A percentile compares a stretch with the other conserved stretches of the same genome.
Evolutionary conservation across 53 echinoderm and acorn worm species (phyloP).

Genomic region (Luidia sarsii): DNA sequence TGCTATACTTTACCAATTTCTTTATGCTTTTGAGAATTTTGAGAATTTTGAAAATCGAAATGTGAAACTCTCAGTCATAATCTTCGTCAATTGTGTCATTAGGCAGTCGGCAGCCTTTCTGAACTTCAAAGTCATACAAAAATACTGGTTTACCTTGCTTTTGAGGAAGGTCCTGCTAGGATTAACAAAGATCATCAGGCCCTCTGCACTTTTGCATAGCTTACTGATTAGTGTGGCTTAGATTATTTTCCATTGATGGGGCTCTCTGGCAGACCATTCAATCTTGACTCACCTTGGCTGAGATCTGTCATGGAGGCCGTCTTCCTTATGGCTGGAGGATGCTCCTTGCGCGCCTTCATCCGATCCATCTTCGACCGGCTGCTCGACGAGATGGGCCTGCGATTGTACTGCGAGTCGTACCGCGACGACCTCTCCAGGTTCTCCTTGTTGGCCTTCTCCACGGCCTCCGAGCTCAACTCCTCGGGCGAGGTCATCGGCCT

Average conservation of each 20-base stretch:
- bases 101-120: too few species aligned
- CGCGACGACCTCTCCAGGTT: slow-evolving; percentile 44
- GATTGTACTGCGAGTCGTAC: slow-evolving; percentile 6
- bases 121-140: too few species aligned
- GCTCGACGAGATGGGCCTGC: slow-evolving; percentile 26
- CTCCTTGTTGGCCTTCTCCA: slow-evolving; percentile 63
- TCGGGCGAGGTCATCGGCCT: slow-evolving; percentile 20
- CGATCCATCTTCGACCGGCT: slow-evolving; percentile 68
- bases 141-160: too few species aligned
- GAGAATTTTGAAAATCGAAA: too few species aligned
- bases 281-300: slow-evolving; percentile 35
- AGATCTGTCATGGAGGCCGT: slow-evolving; percentile 57
- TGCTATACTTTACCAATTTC: too few species aligned
- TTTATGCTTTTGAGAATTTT: too few species aligned
- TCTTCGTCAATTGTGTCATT: too few species aligned
- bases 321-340: slow-evolving; percentile 20
- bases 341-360: slow-evolving; percentile 50
- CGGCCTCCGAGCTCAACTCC: slow-evolving; percentile 22
- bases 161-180: too few species aligned
- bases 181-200: too few species aligned
- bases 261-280: neutral
- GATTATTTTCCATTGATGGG: neutral
- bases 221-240: neutral
- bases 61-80: too few species aligned
- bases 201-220: too few species aligned